Percentiles rank a stretch among this genome's conserved stretches.
phyloP scores from a whole-genome alignment of 2,797 vertebrate genomes.

The Serranus cabrilla region DNA sequence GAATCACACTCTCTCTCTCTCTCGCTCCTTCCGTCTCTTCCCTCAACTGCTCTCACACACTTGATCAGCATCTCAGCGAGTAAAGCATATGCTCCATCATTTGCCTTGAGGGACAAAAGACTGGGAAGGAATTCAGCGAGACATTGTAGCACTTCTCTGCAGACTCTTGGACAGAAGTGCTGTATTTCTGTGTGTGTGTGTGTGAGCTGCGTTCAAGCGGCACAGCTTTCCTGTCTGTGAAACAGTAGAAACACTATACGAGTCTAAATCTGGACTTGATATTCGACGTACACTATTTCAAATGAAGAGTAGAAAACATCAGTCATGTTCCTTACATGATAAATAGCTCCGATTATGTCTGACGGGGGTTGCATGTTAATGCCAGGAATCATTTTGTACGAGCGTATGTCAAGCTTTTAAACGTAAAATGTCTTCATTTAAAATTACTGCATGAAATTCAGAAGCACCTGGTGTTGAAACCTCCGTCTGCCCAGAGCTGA shows the following conservation, averaged over 20 bases:
- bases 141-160: constrained; percentile 47
- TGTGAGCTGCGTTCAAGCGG: constrained; percentile 19
- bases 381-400: constrained; percentile 13
- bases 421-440: constrained; percentile 10
- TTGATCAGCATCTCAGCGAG: constrained; percentile 66
- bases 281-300: constrained; percentile 26
- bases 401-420: neutral
- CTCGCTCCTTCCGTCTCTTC: constrained; percentile 47
- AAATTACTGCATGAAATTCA: constrained; percentile 5
- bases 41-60: constrained; percentile 61
- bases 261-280: constrained; percentile 33
- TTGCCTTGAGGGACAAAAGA: constrained; percentile 70
- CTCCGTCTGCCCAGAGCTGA: neutral
- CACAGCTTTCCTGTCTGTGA: constrained; percentile 32
- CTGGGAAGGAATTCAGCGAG: constrained; percentile 67
- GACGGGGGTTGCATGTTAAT: constrained; percentile 14
- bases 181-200: constrained; percentile 11
- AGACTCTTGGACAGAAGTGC: constrained; percentile 29
- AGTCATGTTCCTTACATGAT: constrained; percentile 14
- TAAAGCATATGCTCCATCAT: constrained; percentile 75
- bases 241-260: constrained; percentile 31
- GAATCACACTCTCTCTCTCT: constrained; percentile 36
- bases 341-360: constrained; percentile 25
- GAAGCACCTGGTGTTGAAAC: constrained; percentile 7
- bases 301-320: constrained; percentile 26